Conservation (phyloP, 2,113 vertebrate genomes). For the Pavo muticus region DNA sequence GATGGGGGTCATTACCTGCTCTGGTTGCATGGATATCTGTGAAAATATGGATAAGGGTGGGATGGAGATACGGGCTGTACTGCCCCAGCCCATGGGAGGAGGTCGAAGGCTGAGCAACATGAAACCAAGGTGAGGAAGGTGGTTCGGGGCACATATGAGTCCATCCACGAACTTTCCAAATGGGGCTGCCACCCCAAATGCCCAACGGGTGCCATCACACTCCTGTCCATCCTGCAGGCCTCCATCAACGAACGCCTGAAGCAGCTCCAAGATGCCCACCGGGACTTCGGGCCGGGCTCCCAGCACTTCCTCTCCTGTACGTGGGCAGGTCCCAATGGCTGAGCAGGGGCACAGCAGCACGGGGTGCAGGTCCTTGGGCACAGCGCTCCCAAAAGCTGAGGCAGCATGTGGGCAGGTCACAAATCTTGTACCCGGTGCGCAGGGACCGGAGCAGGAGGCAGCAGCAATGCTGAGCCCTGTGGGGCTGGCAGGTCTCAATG, state of each 20-base stretch:
- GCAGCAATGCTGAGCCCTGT: neutral
- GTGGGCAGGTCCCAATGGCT: constrained; percentile 39
- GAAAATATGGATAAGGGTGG: neutral
- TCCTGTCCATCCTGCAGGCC: constrained; percentile 73
- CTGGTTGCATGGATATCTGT: neutral
- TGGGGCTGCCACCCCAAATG: neutral
- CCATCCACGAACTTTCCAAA: neutral
- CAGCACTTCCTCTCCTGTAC: constrained; percentile 98
- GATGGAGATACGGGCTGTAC: neutral
- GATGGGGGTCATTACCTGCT: neutral
- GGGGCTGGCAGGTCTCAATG: neutral
- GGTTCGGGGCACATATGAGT: neutral
- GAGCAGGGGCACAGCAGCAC: neutral
- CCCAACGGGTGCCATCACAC: neutral
- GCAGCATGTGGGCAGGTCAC: neutral
- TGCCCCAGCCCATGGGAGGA: neutral
- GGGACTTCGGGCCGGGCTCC: constrained; percentile 97
- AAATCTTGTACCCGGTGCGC: no score
- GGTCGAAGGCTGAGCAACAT: neutral
- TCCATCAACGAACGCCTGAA: constrained; percentile 94
- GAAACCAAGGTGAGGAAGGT: neutral
- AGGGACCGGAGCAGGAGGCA: neutral
- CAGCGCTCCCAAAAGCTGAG: neutral
- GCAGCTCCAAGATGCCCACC: constrained; percentile 96
- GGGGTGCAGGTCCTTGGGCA: neutral